A percentile compares a stretch with the other conserved stretches of the same genome.
These are phyloP conservation scores for Diabrotica undecimpunctata DNA, from an alignment of 1,140 invertebrate species.

Conservation along the genomic window DNA sequence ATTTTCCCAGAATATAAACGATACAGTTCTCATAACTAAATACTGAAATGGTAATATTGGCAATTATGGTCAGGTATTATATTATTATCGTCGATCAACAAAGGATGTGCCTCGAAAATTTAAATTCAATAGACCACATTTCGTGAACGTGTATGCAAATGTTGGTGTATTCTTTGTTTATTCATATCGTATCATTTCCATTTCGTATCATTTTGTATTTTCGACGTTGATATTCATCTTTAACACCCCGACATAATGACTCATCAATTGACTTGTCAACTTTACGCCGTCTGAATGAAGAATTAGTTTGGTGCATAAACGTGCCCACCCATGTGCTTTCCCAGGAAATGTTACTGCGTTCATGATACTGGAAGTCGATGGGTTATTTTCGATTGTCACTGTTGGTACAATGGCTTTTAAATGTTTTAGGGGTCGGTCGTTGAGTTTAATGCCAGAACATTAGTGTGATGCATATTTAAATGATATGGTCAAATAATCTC, in stretches of 20 bases:
- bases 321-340: conserved; percentile 10
- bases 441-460: background rate
- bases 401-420: background rate
- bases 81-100: background rate
- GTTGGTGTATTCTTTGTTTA: conserved; percentile 10
- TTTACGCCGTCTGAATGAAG: conserved; percentile 13
- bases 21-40: too few relatives aligned
- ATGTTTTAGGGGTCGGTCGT: background rate
- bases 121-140: background rate
- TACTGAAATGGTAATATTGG: background rate
- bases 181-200: conserved; percentile 15
- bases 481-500: too few relatives aligned
- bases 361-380: background rate
- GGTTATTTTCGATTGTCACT: background rate
- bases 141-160: conserved; percentile 13
- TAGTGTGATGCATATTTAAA: too few relatives aligned
- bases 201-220: conserved; percentile 6
- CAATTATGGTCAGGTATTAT: background rate
- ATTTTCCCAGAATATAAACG: too few relatives aligned
- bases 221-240: conserved; percentile 16
- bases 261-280: conserved; percentile 22
- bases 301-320: conserved; percentile 5
- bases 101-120: background rate
- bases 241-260: conserved; percentile 20
- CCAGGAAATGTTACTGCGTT: conserved; percentile 5